These are phyloP conservation scores for Lagocephalus sceleratus DNA, from an alignment of 2,797 vertebrate species.

Conservation along the genomic window DNA sequence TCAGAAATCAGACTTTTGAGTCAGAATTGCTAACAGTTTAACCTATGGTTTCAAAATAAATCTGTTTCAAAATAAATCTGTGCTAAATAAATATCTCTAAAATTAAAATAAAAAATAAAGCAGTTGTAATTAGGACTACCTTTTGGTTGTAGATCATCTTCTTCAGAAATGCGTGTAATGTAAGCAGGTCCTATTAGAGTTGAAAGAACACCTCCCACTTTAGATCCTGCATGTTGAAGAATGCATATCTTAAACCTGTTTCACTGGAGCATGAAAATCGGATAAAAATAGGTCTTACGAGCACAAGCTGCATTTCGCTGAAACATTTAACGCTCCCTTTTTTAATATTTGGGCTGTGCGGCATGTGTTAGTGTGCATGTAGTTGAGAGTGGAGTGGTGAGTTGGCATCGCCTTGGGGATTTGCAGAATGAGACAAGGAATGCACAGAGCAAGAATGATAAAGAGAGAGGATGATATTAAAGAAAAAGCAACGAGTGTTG, in stretches of 20 bases:
- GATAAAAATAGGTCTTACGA: neutral
- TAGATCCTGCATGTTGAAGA: slow-evolving; percentile 7
- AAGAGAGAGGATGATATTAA: slow-evolving; percentile 40
- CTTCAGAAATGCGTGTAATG: slow-evolving; percentile 1
- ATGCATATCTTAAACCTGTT: neutral
- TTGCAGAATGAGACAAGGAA: slow-evolving; percentile 3
- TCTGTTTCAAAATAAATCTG: no score
- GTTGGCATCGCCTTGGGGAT: slow-evolving; percentile 14
- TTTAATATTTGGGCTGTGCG: no score
- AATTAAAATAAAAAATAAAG: neutral
- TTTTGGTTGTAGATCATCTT: neutral
- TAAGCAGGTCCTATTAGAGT: slow-evolving; percentile 2
- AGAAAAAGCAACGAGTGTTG: slow-evolving; percentile 28
- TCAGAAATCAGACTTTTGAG: no score
- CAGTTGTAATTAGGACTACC: neutral
- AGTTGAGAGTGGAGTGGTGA: slow-evolving; percentile 1
- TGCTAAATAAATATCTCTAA: no score
- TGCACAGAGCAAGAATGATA: slow-evolving; percentile 35
- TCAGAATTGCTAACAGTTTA: no score
- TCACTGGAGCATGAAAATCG: neutral
- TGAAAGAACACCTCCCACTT: slow-evolving; percentile 16
- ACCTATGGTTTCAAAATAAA: no score
- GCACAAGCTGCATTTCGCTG: neutral
- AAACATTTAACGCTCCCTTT: no score
- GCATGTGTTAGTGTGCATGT: neutral